A percentile compares a stretch with the other conserved stretches of the same genome.
These are phyloP conservation scores for Himalopsyche phryganea DNA, from an alignment of 1,140 invertebrate species.

Conservation along the genomic window DNA sequence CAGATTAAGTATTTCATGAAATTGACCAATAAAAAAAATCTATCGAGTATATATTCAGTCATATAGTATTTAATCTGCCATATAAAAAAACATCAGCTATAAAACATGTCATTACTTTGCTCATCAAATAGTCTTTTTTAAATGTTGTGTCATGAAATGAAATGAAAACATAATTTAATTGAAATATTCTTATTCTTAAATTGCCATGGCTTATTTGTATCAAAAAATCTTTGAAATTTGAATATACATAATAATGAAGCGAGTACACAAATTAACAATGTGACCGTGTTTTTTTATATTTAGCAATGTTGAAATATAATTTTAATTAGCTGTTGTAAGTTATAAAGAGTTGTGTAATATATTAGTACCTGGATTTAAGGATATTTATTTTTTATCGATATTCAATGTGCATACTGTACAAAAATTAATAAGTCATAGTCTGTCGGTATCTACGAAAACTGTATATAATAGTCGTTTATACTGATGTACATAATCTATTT, in stretches of 20 bases:
- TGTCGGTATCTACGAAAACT: constrained; percentile 27
- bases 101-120: no score
- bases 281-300: neutral
- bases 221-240: neutral
- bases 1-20: no score
- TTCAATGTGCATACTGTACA: constrained; percentile 33
- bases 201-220: no score
- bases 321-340: neutral
- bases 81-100: no score
- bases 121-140: no score
- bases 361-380: constrained; percentile 33
- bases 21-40: no score
- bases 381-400: constrained; percentile 35
- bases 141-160: no score
- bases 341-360: constrained; percentile 22
- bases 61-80: no score
- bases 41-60: no score
- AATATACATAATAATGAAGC: neutral
- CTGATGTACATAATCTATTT: constrained; percentile 14
- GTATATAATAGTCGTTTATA: constrained; percentile 32
- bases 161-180: no score
- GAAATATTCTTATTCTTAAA: no score
- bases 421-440: constrained; percentile 32
- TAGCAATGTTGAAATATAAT: neutral
- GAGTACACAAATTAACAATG: neutral